Evolutionary conservation across 2,888 invertebrate genomes (phyloP), one percentile per base, ranked within the genome.

Genomic region (Malacosoma neustria): DNA sequence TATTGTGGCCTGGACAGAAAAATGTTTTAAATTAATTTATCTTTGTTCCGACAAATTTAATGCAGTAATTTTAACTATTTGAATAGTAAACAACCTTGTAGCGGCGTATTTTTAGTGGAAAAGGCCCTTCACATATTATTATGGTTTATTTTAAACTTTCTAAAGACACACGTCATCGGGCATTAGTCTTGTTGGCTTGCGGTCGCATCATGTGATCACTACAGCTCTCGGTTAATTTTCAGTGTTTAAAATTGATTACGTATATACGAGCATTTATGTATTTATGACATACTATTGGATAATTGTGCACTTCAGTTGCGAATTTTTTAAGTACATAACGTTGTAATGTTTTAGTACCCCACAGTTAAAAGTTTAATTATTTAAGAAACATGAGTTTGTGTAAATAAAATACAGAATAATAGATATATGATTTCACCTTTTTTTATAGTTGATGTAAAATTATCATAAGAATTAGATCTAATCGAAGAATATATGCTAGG

Each of bases 61-160:
- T n/a, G n/a, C n/a, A n/a, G n/a, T n/a, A n/a, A n/a, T n/a, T n/a
- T n/a, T n/a, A n/a, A n/a, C n/a, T n/a, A n/a, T n/a, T n/a, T n/a
- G n/a, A n/a, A n/a, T n/a, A n/a, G n/a, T n/a, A n/a, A n/a, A n/a
- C n/a, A n/a, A n/a, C n/a, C n/a, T n/a, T n/a, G n/a, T n/a, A n/a
- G n/a, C n/a, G n/a, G n/a, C n/a, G n/a, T n/a, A n/a, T n/a, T 58
- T 53, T 52, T 45, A 54, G 52, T 60, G 52, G 56, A 58, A 48
- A 49, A 44, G 53, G 53, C 68, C 58, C 54, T 57, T 44, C 51
- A 36, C 61, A 63, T 65, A 72, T 75, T 72, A 66, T 76, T 68
- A 71, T 68, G 60, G 65, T 63, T 69, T 72, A 72, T 80, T 76
- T 70, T 68, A 72, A 73, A 63, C 66, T 71, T 70, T 54, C 43